Conservation (phyloP, 2,113 vertebrate species). For the Micronycteris hirsuta region DNA sequence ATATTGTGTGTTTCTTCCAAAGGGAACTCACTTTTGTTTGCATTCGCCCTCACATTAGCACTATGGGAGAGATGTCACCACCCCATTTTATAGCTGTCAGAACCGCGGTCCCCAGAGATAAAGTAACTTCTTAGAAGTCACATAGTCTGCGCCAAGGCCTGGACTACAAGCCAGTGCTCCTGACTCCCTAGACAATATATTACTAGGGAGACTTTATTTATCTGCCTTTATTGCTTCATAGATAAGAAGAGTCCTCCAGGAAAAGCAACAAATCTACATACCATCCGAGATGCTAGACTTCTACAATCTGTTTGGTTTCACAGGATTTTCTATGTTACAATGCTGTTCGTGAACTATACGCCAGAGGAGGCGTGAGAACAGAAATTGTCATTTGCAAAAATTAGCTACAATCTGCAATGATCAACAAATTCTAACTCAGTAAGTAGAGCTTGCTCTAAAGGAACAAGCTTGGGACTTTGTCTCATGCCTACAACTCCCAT, state of each 20-base stretch:
- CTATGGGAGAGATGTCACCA: background rate
- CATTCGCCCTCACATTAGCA: background rate
- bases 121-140: slow-evolving; percentile 31
- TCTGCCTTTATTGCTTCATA: slow-evolving; percentile 43
- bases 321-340: background rate
- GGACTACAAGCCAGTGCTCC: slow-evolving; percentile 10
- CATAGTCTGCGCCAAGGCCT: slow-evolving; percentile 21
- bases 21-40: background rate
- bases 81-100: background rate
- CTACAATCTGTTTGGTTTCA: slow-evolving; percentile 64
- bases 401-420: slow-evolving; percentile 34
- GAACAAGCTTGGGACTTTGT: slow-evolving; percentile 33
- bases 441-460: slow-evolving; percentile 24
- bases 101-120: background rate
- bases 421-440: slow-evolving; percentile 35
- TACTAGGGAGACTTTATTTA: slow-evolving; percentile 33
- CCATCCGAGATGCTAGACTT: slow-evolving; percentile 36
- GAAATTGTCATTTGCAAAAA: slow-evolving; percentile 55
- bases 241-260: slow-evolving; percentile 42
- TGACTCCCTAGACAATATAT: slow-evolving; percentile 29
- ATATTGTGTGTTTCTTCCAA: slow-evolving; percentile 20
- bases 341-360: slow-evolving; percentile 41
- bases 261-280: slow-evolving; percentile 53
- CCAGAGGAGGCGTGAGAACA: slow-evolving; percentile 13
- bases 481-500: background rate